Evolutionary conservation across 2,113 vertebrate genomes (phyloP), one percentile per base, ranked within the genome.

Genomic region (Actenoides hombroni): DNA sequence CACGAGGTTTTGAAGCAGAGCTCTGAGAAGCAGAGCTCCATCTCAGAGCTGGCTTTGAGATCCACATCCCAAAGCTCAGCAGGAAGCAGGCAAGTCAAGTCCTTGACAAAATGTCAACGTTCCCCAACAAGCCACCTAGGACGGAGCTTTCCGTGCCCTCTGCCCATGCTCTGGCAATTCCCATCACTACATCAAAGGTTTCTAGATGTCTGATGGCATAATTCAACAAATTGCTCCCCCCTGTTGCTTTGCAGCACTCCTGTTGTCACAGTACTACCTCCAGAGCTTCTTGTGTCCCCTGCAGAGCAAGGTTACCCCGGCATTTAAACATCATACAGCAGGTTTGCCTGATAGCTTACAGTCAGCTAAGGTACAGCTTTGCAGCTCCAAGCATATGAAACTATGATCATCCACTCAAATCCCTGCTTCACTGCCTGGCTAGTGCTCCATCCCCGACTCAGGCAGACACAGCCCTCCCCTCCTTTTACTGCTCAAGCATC

Each of bases 21-120:
- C 86, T 91, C 83, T 67, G 91, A 86, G 91, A 86, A 82, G 29
- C 64, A 80, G 7, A 81, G 68, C 40, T 81, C 64, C 37, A 51
- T 17, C 64, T 49, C 40, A 88, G 54, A 90, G 68, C n/a, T 54
- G 59, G 64, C 53, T 79, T 65, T 49, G 46, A 90, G 88, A 88
- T 40, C n/a, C 59, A 42, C 33, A 83, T 83, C 64, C 64, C 81
- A 78, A 74, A 88, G 54, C 76, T 83, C 68, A 77, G 79, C 5
- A 33, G 83, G 51, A 83, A 86, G 60, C 3, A 1, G 12, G 56
- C 64, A 91, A 69, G 42, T 42, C 46, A 70, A 79, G 64, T 37
- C 76, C 71, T 63, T 49, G 42, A 70, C 40, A 74, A 77, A 85
- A 59, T 3, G 0, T 56, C 57, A 20, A 16, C 16, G 84, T 54